A percentile compares a stretch with the other conserved stretches of the same genome.
Conservation (phyloP, 2,888 invertebrate species). For the Ochropacha duplaris region DNA sequence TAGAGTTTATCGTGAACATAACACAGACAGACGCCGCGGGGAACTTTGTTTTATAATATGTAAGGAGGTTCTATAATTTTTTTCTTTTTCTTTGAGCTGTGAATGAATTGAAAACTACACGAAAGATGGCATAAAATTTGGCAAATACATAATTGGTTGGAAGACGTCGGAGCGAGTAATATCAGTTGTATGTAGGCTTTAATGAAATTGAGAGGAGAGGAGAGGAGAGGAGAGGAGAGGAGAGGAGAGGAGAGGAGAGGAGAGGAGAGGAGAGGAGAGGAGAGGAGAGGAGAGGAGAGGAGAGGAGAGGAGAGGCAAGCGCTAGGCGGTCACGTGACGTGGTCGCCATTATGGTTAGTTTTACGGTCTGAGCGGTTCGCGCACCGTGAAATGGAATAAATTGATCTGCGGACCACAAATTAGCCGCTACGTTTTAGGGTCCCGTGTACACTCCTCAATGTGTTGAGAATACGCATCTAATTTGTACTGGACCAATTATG, state of each 20-base stretch:
- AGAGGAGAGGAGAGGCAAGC: not conserved
- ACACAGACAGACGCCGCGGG: no score
- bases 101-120: no score
- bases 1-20: no score
- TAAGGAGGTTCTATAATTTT: no score
- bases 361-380: not conserved
- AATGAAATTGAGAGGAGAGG: not conserved
- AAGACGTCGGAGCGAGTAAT: not conserved
- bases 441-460: not conserved
- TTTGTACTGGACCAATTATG: no score
- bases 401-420: conserved; percentile 1
- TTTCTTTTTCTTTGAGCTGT: no score
- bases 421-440: not conserved
- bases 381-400: conserved; percentile 2
- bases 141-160: not conserved
- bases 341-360: not conserved
- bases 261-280: no score
- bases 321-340: not conserved
- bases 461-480: no score
- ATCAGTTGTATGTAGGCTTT: not conserved
- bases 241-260: no score
- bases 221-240: no score
- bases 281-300: no score
- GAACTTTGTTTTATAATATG: no score
- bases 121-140: not conserved